A percentile compares a stretch with the other conserved stretches of the same genome.
phyloP scores from a whole-genome alignment of 2,888 invertebrate genomes.

The Gortyna flavago region DNA sequence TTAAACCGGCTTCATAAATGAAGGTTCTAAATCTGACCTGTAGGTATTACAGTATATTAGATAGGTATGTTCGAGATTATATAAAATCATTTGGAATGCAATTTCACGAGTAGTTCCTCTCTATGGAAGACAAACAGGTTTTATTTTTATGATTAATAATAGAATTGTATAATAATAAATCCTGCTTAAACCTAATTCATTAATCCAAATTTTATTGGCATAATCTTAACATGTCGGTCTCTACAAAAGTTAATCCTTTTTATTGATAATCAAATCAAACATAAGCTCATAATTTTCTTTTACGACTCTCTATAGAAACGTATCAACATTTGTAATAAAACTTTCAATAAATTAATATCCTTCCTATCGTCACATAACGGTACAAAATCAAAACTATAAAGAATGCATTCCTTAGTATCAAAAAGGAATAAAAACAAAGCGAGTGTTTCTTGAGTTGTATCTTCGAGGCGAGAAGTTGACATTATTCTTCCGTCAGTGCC shows the following conservation, averaged over 20 bases:
- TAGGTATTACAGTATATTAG: not conserved
- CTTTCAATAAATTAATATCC: conserved; percentile 64
- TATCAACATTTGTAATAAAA: conserved; percentile 63
- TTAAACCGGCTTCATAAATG: not conserved
- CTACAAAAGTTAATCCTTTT: conserved; percentile 54
- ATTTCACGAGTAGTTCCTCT: not conserved
- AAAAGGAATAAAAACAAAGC: conserved; percentile 72
- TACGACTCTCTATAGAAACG: conserved; percentile 50
- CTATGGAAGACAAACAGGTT: not conserved
- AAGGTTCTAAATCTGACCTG: not conserved
- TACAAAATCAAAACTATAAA: conserved; percentile 65
- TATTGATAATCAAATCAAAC: conserved; percentile 49
- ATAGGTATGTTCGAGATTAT: not conserved
- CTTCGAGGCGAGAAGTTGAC: conserved; percentile 75
- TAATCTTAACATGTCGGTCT: conserved; percentile 50
- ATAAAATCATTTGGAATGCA: not conserved
- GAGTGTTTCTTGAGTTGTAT: conserved; percentile 73
- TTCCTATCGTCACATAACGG: conserved; percentile 65
- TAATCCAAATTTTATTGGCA: conserved; percentile 30
- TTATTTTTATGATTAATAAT: not conserved
- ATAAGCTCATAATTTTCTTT: conserved; percentile 56
- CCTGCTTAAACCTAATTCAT: conserved; percentile 18
- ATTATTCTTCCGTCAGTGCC: conserved; percentile 74
- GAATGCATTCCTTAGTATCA: conserved; percentile 63
- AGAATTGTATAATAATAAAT: conserved; percentile 31